These are phyloP conservation scores for Clanis bilineata DNA, from an alignment of 2,888 invertebrate species.

Conservation along the genomic window DNA sequence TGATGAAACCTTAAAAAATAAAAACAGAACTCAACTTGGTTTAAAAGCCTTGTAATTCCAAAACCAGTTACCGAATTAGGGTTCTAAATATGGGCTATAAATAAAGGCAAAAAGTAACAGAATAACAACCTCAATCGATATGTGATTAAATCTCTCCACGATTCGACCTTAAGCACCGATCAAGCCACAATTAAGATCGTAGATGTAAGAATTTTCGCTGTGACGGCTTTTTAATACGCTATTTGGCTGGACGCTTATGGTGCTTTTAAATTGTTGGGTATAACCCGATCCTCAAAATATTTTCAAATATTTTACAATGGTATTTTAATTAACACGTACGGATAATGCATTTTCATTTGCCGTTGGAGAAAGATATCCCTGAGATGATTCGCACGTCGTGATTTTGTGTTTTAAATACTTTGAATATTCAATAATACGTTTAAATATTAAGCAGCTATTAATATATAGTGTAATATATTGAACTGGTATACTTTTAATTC, in stretches of 20 bases:
- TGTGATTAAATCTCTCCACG: conserved; percentile 48
- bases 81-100: conserved; percentile 3
- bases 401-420: background rate
- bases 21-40: background rate
- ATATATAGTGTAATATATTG: too few species aligned
- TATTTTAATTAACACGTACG: background rate
- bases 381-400: background rate
- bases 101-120: conserved; percentile 28
- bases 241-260: conserved; percentile 42
- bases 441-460: too few species aligned
- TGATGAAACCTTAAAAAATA: too few species aligned
- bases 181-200: conserved; percentile 54
- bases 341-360: background rate
- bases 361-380: background rate
- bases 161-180: conserved; percentile 48
- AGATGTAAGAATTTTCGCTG: conserved; percentile 45
- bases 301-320: background rate
- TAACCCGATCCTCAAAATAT: too few species aligned
- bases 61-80: conserved; percentile 5
- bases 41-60: conserved; percentile 5
- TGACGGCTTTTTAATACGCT: conserved; percentile 51
- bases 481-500: too few species aligned
- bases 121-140: conserved; percentile 37
- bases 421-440: too few species aligned
- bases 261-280: conserved; percentile 41